Evolutionary conservation across 2,888 invertebrate species (phyloP), one percentile per base, ranked within the genome.

Genomic region (Pocota personata): DNA sequence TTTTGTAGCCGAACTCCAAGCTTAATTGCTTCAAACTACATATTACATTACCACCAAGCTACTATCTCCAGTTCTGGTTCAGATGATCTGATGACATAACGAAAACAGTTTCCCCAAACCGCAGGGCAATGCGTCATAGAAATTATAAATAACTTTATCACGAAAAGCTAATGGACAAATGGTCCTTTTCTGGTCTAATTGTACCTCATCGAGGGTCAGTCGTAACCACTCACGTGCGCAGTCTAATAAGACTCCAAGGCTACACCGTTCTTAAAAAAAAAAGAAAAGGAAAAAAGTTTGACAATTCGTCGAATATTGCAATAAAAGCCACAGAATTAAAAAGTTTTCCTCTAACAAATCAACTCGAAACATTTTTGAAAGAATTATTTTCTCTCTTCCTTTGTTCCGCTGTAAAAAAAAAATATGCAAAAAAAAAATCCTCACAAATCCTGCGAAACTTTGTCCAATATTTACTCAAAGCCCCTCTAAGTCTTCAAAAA

Each of bases 391-490:
- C 2, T 10, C 3, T 21, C 10, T 48, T 10, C 12, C 48, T 3
- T 0, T 14, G 0, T 10, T 21, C 10, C 48, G 3, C 5, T 3
- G 8, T 21, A 7, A 58, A 58, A 32, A 43, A 57, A 75, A 57
- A 12, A 24, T 24, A 21, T 48, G 6, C 10, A 21, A 35, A 24
- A 66, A 21, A 35, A 21, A 66, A 19, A 12, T 12, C 48, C 14
- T 37, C n/a, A 5, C 7, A 16, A 62, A 75, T 55, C 58, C 48
- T 32, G 27, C 5, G 3, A 71, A 57, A 69, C 32, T 76, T 76
- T 32, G 7, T 14, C 21, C 37, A 58, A 83, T 55, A 60, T 83
- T 77, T 66, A 69, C 60, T 62, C 4, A 24, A 62, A 24, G 32
- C 46, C 24, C 57, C 58, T n/a, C 27, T 14, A 24, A 48, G 60